These are phyloP conservation scores for Phocides pigmalion DNA, from an alignment of 1,140 invertebrate genomes.

Conservation along the genomic window DNA sequence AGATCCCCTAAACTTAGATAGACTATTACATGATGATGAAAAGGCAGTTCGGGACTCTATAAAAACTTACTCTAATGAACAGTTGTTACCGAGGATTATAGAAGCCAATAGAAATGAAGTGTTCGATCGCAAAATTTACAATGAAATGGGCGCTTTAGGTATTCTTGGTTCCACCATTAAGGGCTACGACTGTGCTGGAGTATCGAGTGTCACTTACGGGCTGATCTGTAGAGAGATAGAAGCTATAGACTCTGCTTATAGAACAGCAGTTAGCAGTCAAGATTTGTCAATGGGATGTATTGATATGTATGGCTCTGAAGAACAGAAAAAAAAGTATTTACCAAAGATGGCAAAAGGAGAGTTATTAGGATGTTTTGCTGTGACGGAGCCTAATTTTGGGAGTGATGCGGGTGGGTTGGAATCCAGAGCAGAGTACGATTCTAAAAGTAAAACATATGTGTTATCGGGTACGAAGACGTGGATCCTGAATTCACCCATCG, in stretches of 20 bases:
- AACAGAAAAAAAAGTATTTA: slow-evolving; percentile 96
- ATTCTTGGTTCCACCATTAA: slow-evolving; percentile 95
- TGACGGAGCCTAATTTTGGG: slow-evolving; percentile 99
- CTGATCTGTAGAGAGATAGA: slow-evolving; percentile 97
- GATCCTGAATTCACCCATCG: slow-evolving; percentile 98
- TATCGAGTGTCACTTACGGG: slow-evolving; percentile 98
- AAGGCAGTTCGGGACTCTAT: slow-evolving; percentile 94
- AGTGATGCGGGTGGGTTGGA: slow-evolving; percentile 96
- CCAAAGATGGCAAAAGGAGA: slow-evolving; percentile 93
- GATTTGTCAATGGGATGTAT: slow-evolving; percentile 97
- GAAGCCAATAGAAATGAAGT: slow-evolving; percentile 96
- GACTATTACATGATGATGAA: slow-evolving; percentile 95
- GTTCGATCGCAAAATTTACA: slow-evolving; percentile 94
- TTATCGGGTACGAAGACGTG: slow-evolving; percentile 97
- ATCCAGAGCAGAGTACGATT: slow-evolving; percentile 91
- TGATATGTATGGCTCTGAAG: slow-evolving; percentile 92
- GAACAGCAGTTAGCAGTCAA: slow-evolving; percentile 98
- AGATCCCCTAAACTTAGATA: slow-evolving; percentile 96
- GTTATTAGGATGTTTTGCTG: slow-evolving; percentile 96
- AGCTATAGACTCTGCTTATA: slow-evolving; percentile 92
- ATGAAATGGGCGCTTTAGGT: slow-evolving; percentile 95
- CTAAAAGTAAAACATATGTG: slow-evolving; percentile 90
- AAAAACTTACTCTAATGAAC: slow-evolving; percentile 94
- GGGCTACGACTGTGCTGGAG: slow-evolving; percentile 97
- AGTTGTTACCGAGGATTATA: slow-evolving; percentile 94